Evolutionary conservation across 2,113 vertebrate species (phyloP).

Genomic region (Indicator maculatus): DNA sequence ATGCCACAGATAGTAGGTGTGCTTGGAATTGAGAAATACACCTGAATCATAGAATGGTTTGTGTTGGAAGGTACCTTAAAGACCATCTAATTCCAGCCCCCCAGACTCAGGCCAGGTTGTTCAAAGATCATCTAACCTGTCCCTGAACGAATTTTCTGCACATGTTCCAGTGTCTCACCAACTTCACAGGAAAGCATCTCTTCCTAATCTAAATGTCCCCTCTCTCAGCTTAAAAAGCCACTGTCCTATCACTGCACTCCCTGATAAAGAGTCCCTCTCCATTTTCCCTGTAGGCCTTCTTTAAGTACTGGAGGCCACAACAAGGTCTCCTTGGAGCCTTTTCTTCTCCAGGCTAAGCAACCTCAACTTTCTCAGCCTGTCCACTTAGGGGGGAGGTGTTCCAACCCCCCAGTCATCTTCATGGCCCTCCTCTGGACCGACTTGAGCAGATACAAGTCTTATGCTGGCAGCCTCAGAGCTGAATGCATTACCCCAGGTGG

Average conservation of each 20-base stretch:
- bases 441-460: background rate
- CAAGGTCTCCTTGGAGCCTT: background rate
- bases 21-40: background rate
- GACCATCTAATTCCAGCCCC: fast-evolving
- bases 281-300: background rate
- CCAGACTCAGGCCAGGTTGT: fast-evolving
- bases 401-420: background rate
- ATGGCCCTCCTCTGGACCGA: fast-evolving
- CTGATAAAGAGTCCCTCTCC: background rate
- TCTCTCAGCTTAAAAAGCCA: background rate
- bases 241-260: fast-evolving
- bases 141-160: too few relatives aligned
- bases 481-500: fast-evolving
- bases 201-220: background rate
- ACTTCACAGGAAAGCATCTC: background rate
- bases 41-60: background rate
- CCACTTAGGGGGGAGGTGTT: background rate
- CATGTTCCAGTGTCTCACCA: too few relatives aligned
- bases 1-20: background rate
- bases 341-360: background rate
- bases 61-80: background rate
- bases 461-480: background rate
- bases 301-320: background rate
- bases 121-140: background rate
- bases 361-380: background rate